Percentiles rank a stretch among this genome's conserved stretches.
Evolutionary conservation across 2,797 vertebrate species (phyloP).

Genomic region (Coluber constrictor): DNA sequence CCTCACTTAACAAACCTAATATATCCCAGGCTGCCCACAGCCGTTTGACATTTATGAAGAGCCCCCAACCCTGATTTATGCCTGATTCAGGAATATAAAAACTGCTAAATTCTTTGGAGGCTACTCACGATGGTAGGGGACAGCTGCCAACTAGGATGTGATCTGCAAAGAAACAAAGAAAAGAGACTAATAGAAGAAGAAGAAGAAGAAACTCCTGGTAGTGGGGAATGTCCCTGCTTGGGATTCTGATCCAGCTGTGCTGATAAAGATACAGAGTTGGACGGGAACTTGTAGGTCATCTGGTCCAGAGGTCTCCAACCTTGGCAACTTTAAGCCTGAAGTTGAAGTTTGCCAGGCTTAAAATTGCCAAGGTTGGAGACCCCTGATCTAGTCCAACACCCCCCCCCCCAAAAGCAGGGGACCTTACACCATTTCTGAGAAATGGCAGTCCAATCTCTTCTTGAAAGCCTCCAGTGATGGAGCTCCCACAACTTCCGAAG

Average conservation of each 20-base stretch:
- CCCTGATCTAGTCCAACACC: too few species aligned
- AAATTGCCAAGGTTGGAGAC: too few species aligned
- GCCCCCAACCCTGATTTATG: not conserved
- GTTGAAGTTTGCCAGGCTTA: too few species aligned
- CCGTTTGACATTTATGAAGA: not conserved
- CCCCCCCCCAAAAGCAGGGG: too few species aligned
- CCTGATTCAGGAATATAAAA: not conserved
- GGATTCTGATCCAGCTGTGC: not conserved
- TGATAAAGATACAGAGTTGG: not conserved
- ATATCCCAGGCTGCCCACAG: not conserved
- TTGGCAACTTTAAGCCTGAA: too few species aligned
- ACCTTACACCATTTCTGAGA: too few species aligned
- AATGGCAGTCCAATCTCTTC: too few species aligned
- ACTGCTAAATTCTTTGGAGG: not conserved
- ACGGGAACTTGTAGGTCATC: too few species aligned
- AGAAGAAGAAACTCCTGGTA: not conserved
- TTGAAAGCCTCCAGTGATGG: too few species aligned
- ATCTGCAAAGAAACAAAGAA: not conserved
- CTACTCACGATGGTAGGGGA: not conserved
- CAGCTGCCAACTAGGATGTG: too few species aligned
- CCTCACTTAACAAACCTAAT: not conserved
- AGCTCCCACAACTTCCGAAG: too few species aligned
- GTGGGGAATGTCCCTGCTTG: not conserved
- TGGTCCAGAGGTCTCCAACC: too few species aligned
- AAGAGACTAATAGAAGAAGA: not conserved